Percentiles rank a stretch among this genome's conserved stretches.
These are phyloP conservation scores for Periophthalmus modestus DNA, from an alignment of 2,113 vertebrate species.

Conservation along the genomic window DNA sequence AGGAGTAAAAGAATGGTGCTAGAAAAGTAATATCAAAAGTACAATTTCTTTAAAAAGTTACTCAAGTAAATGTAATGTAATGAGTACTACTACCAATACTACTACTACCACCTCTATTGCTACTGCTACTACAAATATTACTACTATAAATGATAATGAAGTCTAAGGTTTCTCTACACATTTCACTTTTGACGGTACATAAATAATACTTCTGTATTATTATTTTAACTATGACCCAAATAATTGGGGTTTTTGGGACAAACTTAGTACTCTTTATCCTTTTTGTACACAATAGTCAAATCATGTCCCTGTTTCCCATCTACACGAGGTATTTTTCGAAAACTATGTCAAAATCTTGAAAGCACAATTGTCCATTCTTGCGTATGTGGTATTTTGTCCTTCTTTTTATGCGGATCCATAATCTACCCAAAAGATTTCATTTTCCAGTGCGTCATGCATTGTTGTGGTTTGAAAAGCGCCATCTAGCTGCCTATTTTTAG, in stretches of 20 bases:
- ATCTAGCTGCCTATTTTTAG: slow-evolving; percentile 52
- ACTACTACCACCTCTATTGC: too few species aligned
- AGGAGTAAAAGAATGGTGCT: too few species aligned
- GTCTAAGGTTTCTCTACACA: too few species aligned
- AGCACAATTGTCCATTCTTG: not conserved
- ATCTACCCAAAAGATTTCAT: slow-evolving; percentile 40
- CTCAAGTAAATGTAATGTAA: too few species aligned
- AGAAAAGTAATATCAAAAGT: too few species aligned
- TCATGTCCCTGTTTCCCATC: not conserved
- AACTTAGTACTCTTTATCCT: not conserved
- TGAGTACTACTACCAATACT: too few species aligned
- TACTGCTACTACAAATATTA: too few species aligned
- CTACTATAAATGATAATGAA: too few species aligned
- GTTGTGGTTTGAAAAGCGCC: slow-evolving; percentile 31
- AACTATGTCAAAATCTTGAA: not conserved
- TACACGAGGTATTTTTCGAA: not conserved
- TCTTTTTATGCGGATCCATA: slow-evolving; percentile 32
- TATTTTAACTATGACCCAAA: too few species aligned
- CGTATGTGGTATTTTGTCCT: slow-evolving; percentile 18
- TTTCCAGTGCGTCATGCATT: slow-evolving; percentile 43
- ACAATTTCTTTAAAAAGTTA: too few species aligned
- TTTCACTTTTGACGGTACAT: too few species aligned
- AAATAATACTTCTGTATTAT: too few species aligned
- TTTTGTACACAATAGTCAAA: not conserved
- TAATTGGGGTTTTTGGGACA: not conserved